Percentiles rank a stretch among this genome's conserved stretches.
These are phyloP conservation scores for Nothoprocta perdicaria DNA, from an alignment of 2,113 vertebrate genomes.

Conservation along the genomic window DNA sequence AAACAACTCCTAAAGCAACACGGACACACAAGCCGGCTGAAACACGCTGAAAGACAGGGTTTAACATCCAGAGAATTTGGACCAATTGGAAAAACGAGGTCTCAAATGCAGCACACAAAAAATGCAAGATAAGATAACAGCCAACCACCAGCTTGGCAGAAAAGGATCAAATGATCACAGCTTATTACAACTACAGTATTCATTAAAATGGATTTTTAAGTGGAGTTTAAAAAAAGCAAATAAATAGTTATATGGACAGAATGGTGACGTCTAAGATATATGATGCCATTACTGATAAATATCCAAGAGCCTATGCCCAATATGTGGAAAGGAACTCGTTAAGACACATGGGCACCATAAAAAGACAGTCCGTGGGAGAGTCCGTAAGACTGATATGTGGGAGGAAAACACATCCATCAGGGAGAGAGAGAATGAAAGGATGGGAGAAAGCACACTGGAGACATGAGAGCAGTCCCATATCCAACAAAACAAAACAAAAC, in stretches of 20 bases:
- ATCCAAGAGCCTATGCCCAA: accelerated
- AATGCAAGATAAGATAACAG: not conserved
- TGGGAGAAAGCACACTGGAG: not conserved
- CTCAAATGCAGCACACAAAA: not conserved
- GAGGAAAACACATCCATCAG: not conserved
- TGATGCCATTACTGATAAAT: accelerated
- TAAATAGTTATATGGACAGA: not conserved
- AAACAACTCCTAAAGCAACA: accelerated
- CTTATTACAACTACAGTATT: not conserved
- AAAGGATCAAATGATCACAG: not conserved
- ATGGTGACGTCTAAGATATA: not conserved
- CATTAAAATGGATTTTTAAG: not conserved
- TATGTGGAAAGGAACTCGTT: not conserved
- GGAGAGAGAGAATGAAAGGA: not conserved
- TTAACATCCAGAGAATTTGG: not conserved
- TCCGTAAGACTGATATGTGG: accelerated
- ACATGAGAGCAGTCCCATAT: accelerated
- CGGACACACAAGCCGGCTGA: accelerated
- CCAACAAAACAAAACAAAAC: too few species aligned
- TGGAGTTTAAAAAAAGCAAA: not conserved
- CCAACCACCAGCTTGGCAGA: not conserved
- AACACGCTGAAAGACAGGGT: not conserved
- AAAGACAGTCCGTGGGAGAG: too few species aligned
- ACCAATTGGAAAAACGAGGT: not conserved
- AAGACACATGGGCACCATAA: accelerated